Evolutionary conservation across 2,113 vertebrate genomes (phyloP).

Genomic region (Deroptyus accipitrinus): DNA sequence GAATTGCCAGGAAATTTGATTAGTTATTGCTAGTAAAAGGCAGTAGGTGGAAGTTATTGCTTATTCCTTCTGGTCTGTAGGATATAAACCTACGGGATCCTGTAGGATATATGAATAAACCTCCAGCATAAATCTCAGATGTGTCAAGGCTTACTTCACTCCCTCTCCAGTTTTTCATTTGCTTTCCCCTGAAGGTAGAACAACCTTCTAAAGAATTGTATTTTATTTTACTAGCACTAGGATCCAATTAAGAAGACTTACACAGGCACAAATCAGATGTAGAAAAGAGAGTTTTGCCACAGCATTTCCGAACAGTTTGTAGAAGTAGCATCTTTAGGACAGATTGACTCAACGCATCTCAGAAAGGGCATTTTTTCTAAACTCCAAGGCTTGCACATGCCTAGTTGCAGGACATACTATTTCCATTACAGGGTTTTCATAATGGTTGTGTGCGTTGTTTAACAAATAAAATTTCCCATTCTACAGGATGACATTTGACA

Average conservation of each 20-base stretch:
- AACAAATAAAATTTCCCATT: slow-evolving; percentile 36
- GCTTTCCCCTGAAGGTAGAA: background rate
- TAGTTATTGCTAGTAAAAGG: background rate
- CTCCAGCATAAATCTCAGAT: background rate
- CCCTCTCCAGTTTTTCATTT: background rate
- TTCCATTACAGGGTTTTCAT: background rate
- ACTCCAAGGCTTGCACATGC: background rate
- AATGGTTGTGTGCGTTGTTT: background rate
- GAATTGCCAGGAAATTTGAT: background rate
- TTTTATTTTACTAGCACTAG: slow-evolving; percentile 15
- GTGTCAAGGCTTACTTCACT: background rate
- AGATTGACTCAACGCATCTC: background rate
- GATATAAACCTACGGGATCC: background rate
- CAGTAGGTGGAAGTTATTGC: background rate
- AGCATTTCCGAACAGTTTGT: background rate
- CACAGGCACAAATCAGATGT: background rate
- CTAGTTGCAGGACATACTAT: background rate
- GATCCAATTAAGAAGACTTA: background rate
- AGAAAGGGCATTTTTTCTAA: background rate
- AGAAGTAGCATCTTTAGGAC: background rate
- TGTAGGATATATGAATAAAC: background rate
- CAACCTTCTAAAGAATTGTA: background rate
- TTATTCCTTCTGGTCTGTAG: background rate
- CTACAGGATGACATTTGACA: slow-evolving; percentile 1
- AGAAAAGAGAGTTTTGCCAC: background rate